Base-by-base conservation (phyloP, 2,888 invertebrate genomes). In the Agrotis exclamationis region DNA sequence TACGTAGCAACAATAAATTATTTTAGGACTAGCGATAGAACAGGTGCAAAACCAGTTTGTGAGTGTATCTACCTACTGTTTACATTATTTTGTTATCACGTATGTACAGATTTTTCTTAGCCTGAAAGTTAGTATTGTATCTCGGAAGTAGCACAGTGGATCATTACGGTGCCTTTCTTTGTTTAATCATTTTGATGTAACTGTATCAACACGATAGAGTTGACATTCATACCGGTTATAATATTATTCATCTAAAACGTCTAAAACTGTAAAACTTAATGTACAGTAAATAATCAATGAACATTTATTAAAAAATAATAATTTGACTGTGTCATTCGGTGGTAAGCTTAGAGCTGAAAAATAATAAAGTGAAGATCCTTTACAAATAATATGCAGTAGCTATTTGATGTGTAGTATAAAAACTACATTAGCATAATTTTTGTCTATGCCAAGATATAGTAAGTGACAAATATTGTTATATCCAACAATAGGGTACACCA, bases 1-100 rank as follows among this genome's bases (percentile, higher is more conserved):
- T 96, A 93, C 70, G 75, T 75, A 51, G 11, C 14, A 59, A 48
- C 67, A 45, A 11, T 20, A 18, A 39, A 56, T n/a, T 33, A 28
- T 18, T 28, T 0, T 6, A 56, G 14, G 14, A 33, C 33, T 33
- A 5, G 14, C n/a, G 56, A 56, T 56, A 33, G 45, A 39, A 45
- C 51, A 64, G 82, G 63, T 82, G 72, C 72, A 62, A 64, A 78
- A 78, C 82, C 70, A 63, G 78, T 82, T 39, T 82, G 28, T 51
- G 65, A 47, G 51, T 50, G 16, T 73, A 79, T 47, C 24, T 73
- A 79, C 51, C 39, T 71, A 57, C 44, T 68, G 45, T 70, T 71
- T 59, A 57, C 50, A 33, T 47, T 69, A 47, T 4, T 24, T 45
- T 65, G 33, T 33, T 71, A 44, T 22, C 20, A 11, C 53, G 0